Conservation (phyloP, 2,113 vertebrate species). For the Tachysurus vachellii region DNA sequence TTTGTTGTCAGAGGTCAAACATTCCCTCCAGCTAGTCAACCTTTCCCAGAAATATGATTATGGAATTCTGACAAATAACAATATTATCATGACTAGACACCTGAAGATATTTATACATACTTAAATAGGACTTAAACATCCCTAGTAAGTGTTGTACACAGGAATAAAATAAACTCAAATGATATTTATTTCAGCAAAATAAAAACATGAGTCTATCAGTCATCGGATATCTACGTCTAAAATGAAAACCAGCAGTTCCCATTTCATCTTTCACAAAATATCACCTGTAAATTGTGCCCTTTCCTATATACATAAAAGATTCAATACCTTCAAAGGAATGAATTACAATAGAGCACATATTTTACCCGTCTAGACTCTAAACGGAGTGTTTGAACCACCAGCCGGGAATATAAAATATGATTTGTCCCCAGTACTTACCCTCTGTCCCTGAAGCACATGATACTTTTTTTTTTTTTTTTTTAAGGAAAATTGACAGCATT, state of each 20-base stretch:
- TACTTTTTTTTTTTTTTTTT: constrained; percentile 1
- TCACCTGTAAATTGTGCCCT: constrained; percentile 11
- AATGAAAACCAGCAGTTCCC: constrained; percentile 19
- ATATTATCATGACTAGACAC: constrained; percentile 9
- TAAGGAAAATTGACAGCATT: constrained; percentile 33
- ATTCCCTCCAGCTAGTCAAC: constrained; percentile 39
- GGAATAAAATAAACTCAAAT: not conserved
- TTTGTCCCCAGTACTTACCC: constrained; percentile 48
- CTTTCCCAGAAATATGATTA: constrained; percentile 26
- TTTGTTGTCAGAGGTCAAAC: constrained; percentile 35
- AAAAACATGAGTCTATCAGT: not conserved
- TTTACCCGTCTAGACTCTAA: constrained; percentile 24
- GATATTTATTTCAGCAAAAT: constrained; percentile 24
- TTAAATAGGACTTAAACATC: constrained; percentile 21
- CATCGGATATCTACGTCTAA: constrained; percentile 7
- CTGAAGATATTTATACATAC: constrained; percentile 33
- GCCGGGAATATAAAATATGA: constrained; percentile 16
- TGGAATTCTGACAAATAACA: constrained; percentile 6
- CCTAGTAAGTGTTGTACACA: constrained; percentile 14
- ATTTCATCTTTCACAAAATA: constrained; percentile 27
- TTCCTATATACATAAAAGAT: constrained; percentile 27
- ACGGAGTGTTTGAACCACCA: constrained; percentile 20
- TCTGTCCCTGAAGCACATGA: constrained; percentile 26
- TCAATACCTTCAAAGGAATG: constrained; percentile 24
- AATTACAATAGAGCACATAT: constrained; percentile 36